These are phyloP conservation scores for Tiaroga cobitis DNA, from an alignment of 2,797 vertebrate genomes.

Conservation along the genomic window DNA sequence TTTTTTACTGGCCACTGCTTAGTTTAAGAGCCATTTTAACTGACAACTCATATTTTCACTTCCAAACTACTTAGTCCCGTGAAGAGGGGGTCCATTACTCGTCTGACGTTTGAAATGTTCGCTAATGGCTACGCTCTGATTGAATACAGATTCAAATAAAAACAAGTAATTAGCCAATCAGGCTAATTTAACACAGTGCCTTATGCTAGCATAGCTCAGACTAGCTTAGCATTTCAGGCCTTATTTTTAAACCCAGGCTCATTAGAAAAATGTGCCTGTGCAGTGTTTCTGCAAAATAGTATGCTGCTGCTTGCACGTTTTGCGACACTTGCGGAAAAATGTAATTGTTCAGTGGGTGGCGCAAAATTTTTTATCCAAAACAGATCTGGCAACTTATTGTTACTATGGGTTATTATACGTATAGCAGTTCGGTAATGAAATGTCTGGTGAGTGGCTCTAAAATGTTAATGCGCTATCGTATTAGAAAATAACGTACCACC, in stretches of 20 bases:
- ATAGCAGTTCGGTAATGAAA: background rate
- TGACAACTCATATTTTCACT: conserved; percentile 52
- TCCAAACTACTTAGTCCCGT: conserved; percentile 47
- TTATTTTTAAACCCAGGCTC: background rate
- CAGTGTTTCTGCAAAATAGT: background rate
- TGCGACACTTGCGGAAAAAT: background rate
- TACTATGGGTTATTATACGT: background rate
- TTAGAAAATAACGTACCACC: background rate
- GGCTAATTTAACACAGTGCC: conserved; percentile 49
- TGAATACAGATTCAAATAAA: conserved; percentile 53
- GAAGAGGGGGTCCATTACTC: conserved; percentile 13
- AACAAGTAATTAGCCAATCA: conserved; percentile 53
- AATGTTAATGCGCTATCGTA: too few species aligned
- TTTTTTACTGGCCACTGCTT: conserved; percentile 52
- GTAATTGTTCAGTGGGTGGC: background rate
- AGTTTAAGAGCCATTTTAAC: conserved; percentile 53
- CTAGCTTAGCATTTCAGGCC: conserved; percentile 13
- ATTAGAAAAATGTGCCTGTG: background rate
- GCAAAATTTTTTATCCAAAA: background rate
- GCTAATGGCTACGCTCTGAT: conserved; percentile 34
- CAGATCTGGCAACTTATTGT: background rate
- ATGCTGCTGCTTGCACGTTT: background rate
- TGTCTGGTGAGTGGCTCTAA: background rate
- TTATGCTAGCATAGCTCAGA: background rate
- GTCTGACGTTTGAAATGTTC: conserved; percentile 31